Conservation (phyloP, 2,797 vertebrate species). For the Oryzias dopingdopingensis region DNA sequence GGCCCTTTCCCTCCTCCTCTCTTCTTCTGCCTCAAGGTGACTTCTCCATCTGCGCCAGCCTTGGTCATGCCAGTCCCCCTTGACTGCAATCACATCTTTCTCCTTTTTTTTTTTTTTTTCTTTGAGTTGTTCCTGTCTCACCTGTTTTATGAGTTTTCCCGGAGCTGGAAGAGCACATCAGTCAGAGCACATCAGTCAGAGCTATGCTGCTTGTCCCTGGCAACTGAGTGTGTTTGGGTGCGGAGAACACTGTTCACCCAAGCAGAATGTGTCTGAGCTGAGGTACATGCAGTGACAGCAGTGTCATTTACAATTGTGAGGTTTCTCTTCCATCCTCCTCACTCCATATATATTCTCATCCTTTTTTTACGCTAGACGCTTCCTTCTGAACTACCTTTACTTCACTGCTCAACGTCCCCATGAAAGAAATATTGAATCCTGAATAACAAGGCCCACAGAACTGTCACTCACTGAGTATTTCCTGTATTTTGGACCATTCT, state of each 20-base stretch:
- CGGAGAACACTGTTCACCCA: slow-evolving; percentile 1
- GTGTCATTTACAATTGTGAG: slow-evolving; percentile 15
- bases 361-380: slow-evolving; percentile 8
- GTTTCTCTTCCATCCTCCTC: background rate
- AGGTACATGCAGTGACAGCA: slow-evolving; percentile 9
- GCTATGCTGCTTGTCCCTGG: slow-evolving; percentile 19
- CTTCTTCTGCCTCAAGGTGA: slow-evolving; percentile 70
- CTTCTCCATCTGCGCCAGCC: slow-evolving; percentile 74
- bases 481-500: too few relatives aligned
- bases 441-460: slow-evolving; percentile 7
- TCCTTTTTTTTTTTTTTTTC: slow-evolving; percentile 8
- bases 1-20: slow-evolving; percentile 42
- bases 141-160: slow-evolving; percentile 32
- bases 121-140: slow-evolving; percentile 26
- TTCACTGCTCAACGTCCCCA: slow-evolving; percentile 38
- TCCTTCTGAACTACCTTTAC: slow-evolving; percentile 30
- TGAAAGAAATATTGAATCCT: slow-evolving; percentile 9
- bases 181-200: slow-evolving; percentile 37
- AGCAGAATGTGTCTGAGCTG: slow-evolving; percentile 22
- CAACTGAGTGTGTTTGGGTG: slow-evolving; percentile 15
- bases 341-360: slow-evolving; percentile 25
- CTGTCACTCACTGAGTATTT: slow-evolving; percentile 7
- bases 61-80: slow-evolving; percentile 56
- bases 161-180: slow-evolving; percentile 24
- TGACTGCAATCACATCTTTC: slow-evolving; percentile 24